phyloP scores from a whole-genome alignment of 2,888 invertebrate genomes.

The Bimastos eiseni region DNA sequence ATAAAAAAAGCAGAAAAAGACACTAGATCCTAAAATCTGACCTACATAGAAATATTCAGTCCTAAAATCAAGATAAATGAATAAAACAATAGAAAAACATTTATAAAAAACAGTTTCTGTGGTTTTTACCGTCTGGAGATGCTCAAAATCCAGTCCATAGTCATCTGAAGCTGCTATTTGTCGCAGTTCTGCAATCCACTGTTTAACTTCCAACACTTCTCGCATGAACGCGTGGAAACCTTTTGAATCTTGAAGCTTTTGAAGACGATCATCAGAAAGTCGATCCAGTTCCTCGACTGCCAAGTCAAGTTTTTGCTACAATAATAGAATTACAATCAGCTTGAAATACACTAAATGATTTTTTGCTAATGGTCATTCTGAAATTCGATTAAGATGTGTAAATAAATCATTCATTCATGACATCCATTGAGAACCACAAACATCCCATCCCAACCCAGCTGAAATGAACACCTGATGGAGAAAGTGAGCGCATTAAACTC shows the following conservation, averaged over 20 bases:
- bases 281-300: slow-evolving; percentile 69
- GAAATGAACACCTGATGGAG: background rate
- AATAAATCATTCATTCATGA: background rate
- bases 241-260: slow-evolving; percentile 87
- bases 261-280: slow-evolving; percentile 67
- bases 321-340: background rate
- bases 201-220: slow-evolving; percentile 79
- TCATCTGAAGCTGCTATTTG: slow-evolving; percentile 88
- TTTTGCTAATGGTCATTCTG: background rate
- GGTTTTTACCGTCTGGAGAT: slow-evolving; percentile 69
- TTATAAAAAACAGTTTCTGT: background rate
- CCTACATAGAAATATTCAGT: too few relatives aligned
- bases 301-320: slow-evolving; percentile 51
- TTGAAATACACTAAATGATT: too few relatives aligned
- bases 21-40: too few relatives aligned
- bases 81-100: background rate
- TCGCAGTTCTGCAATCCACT: slow-evolving; percentile 93
- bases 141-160: slow-evolving; percentile 95
- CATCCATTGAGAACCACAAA: background rate
- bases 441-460: background rate
- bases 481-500: background rate
- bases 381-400: background rate
- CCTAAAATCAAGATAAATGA: background rate
- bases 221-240: slow-evolving; percentile 69
- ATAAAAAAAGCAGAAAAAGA: too few relatives aligned